Percentiles rank a stretch among this genome's conserved stretches.
These are phyloP conservation scores for Zaprionus tsacasi DNA, from an alignment of 1,140 invertebrate species.

Conservation along the genomic window DNA sequence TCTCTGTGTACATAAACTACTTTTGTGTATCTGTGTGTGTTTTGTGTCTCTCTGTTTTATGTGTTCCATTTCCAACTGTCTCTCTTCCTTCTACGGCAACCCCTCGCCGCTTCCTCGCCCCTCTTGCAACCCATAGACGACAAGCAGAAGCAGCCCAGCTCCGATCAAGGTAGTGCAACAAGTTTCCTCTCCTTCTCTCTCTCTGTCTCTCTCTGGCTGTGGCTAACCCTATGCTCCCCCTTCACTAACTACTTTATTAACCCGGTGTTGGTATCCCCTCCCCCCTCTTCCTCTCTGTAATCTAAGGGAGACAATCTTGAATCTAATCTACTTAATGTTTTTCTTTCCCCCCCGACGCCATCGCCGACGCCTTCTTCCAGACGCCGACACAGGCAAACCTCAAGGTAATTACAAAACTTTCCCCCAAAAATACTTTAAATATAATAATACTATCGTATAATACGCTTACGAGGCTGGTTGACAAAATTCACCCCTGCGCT, in stretches of 20 bases:
- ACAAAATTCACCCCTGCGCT: neutral
- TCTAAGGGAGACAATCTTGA: neutral
- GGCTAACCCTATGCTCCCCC: neutral
- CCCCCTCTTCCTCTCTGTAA: neutral
- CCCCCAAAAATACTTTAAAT: neutral
- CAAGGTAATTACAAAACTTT: slow-evolving; percentile 5
- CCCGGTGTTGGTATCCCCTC: neutral
- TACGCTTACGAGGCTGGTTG: neutral
- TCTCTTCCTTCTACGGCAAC: slow-evolving; percentile 35
- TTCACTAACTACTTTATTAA: slow-evolving; percentile 3
- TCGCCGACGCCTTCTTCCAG: neutral
- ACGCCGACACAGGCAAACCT: slow-evolving; percentile 1
- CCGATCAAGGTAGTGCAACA: slow-evolving; percentile 72
- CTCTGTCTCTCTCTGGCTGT: slow-evolving; percentile 2
- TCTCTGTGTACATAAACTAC: slow-evolving; percentile 3
- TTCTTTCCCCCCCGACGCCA: neutral
- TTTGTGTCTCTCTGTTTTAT: slow-evolving; percentile 47
- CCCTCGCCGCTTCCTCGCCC: slow-evolving; percentile 22
- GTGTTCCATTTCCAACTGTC: slow-evolving; percentile 39
- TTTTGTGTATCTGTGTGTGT: neutral
- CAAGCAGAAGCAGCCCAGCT: slow-evolving; percentile 63
- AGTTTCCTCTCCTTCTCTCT: neutral
- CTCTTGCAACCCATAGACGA: slow-evolving; percentile 67
- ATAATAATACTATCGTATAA: neutral
- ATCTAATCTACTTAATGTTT: slow-evolving; percentile 11